Evolutionary conservation across 2,113 vertebrate genomes (phyloP).

Genomic region (Charadrius vociferus): DNA sequence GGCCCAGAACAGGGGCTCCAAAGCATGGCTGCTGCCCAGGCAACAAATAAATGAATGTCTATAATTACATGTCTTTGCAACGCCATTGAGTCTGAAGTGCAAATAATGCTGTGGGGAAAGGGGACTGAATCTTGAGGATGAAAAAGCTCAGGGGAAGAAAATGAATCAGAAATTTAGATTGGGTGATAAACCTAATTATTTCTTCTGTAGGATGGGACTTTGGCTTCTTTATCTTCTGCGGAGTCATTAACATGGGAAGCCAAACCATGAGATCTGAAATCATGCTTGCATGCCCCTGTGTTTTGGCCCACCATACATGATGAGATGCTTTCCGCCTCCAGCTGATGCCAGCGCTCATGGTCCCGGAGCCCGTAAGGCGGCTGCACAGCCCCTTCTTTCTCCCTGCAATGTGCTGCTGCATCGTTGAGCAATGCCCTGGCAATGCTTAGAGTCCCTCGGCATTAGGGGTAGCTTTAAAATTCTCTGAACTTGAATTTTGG

Average conservation of each 20-base stretch:
- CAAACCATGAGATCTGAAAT: neutral
- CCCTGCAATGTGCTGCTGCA: fast-evolving
- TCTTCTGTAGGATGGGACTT: neutral
- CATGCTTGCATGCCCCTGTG: neutral
- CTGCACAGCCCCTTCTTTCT: neutral
- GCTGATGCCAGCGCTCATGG: neutral
- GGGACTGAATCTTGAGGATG: neutral
- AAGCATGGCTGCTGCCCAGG: neutral
- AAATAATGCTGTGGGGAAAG: neutral
- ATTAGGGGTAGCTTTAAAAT: neutral
- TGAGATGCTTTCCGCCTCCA: neutral
- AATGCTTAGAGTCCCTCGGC: neutral
- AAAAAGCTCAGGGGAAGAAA: neutral
- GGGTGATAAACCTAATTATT: neutral
- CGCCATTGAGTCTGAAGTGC: neutral
- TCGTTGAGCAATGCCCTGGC: neutral
- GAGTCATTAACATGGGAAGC: neutral
- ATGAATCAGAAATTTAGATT: neutral
- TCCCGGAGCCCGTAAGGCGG: fast-evolving
- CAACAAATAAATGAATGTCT: neutral
- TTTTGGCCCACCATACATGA: neutral
- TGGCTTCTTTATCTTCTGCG: neutral
- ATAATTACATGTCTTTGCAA: neutral
- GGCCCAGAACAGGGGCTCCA: neutral
- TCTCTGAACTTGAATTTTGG: neutral